Evolutionary conservation across 2,888 invertebrate genomes (phyloP), one percentile per base, ranked within the genome.

Genomic region (Archips xylosteana): DNA sequence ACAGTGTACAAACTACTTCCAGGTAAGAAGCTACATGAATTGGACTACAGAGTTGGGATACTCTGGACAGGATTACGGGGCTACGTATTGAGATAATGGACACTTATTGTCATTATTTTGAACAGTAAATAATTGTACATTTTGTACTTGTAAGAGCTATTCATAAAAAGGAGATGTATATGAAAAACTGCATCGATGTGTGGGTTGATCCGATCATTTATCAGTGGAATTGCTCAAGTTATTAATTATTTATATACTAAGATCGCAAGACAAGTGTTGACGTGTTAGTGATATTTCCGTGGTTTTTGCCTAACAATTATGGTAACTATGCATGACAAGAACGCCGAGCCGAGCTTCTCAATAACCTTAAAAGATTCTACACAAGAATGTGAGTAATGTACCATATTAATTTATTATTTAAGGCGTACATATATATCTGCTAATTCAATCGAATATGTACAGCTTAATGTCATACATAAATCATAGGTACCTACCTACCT

Each of bases 231-330:
- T 61, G 62, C 51, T 67, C 60, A 45, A 45, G 61, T 39, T 54
- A 71, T 71, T 71, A 71, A 71, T 71, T 61, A 67, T 71, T 67
- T 42, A 71, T 71, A 13, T 12, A 65, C 51, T 47, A 5, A 65
- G n/a, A n/a, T 51, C 15, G 36, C 49, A 62, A 10, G 71, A 23
- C 49, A 62, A 10, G 71, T 71, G 71, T 67, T 34, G 54, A 71
- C 45, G 57, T 63, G 61, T 34, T 34, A 66, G 42, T 67, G 61
- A 71, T 45, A 67, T 71, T 67, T 71, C 71, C 71, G 66, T 51
- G 66, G 64, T 71, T 54, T 71, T 71, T 67, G 54, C 61, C 15
- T 36, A 34, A 59, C 60, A 66, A 61, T 39, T 71, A 67, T 54
- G 42, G 54, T 60, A 59, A 71, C 60, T 67, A 67, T 71, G 54